phyloP scores from a whole-genome alignment of 2,888 invertebrate genomes.

The Petrolisthes cinctipes region DNA sequence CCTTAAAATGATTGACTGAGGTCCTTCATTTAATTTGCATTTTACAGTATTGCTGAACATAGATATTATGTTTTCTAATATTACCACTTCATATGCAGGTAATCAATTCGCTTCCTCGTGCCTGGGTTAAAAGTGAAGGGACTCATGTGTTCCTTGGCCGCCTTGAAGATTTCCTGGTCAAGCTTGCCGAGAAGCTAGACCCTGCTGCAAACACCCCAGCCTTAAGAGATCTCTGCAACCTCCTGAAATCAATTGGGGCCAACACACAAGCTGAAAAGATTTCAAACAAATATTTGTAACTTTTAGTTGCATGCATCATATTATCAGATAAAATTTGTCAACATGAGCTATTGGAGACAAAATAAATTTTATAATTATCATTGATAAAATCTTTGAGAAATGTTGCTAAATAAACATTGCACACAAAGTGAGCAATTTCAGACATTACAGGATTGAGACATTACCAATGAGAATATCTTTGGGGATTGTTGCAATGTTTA shows the following conservation, averaged over 20 bases:
- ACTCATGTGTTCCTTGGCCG: slow-evolving; percentile 62
- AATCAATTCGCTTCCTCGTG: slow-evolving; percentile 62
- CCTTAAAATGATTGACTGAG: background rate
- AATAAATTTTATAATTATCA: background rate
- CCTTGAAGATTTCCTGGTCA: slow-evolving; percentile 58
- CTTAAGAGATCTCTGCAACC: slow-evolving; percentile 49
- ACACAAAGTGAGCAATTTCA: too few species aligned
- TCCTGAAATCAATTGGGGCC: slow-evolving; percentile 59
- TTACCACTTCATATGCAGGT: slow-evolving; percentile 43
- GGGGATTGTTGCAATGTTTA: too few species aligned
- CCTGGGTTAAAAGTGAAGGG: slow-evolving; percentile 63
- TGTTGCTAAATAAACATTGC: too few species aligned
- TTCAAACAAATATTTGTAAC: slow-evolving; percentile 56
- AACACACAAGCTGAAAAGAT: slow-evolving; percentile 48
- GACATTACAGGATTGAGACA: too few species aligned
- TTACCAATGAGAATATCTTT: too few species aligned
- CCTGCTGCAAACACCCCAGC: slow-evolving; percentile 32
- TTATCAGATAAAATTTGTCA: background rate
- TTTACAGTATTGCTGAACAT: too few species aligned
- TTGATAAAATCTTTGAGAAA: background rate
- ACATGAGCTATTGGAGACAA: background rate
- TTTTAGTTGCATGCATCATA: background rate
- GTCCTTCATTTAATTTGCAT: too few species aligned
- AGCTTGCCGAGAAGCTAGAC: slow-evolving; percentile 50
- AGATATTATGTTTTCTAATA: too few species aligned